Base-by-base conservation (phyloP, 2,797 vertebrate species). In the Sparidentex hasta region DNA sequence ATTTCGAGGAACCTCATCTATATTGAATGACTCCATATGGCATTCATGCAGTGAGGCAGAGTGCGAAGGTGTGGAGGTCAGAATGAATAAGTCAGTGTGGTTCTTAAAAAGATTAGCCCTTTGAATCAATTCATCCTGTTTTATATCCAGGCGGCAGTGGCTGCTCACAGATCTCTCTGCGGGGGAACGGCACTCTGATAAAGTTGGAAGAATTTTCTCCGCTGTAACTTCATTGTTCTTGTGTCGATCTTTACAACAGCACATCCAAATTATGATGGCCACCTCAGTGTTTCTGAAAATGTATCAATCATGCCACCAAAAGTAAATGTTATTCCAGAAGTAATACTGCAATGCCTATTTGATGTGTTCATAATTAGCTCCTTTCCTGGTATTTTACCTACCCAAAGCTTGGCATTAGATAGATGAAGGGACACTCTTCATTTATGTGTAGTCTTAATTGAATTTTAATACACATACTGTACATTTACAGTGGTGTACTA, bases 261-360 rank as follows among this genome's bases (percentile, higher is more conserved):
- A 48, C 50, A 38, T 70, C 78, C 25, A 48, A 71, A 76, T 84
- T 72, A 75, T 66, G 23, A 73, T 71, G 80, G 74, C 59, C 66
- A 75, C 73, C 70, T 73, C 74, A 78, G 63, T 72, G 64, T 61
- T 80, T 44, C 54, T 65, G 23, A 74, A 76, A 64, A 84, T 69
- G 59, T 75, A 65, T 82, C 71, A 86, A 82, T 77, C 76, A 76
- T 55, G 46, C 44, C 27, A 50, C 23, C 81, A 48, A 78, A 71
- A 33, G 29, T 6, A 33, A 33, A 4, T 29, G 29, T 29, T 29
- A 29, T 29, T 29, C 29, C 3, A 59, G 43, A 74, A 74, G 63
- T 44, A 81, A 86, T 69, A 77, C 56, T 20, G 46, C 4, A 2
- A 47, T 50, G 52, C 25, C 14, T 54, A 8, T 52, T 65, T 44